Evolutionary conservation across 2,797 vertebrate species (phyloP), one percentile per base, ranked within the genome.

Genomic region (Melanogrammus aeglefinus): DNA sequence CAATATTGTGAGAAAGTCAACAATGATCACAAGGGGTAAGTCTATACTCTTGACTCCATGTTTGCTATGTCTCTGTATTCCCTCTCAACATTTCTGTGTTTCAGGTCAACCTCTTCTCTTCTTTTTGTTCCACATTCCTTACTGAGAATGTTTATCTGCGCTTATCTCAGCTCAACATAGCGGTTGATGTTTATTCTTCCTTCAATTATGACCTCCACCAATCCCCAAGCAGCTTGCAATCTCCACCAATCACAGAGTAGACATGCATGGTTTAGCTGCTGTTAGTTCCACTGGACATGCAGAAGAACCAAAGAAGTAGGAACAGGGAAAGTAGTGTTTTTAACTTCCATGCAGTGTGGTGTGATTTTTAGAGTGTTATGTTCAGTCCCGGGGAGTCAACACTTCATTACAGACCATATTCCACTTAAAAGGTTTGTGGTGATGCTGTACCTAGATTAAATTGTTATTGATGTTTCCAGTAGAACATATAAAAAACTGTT

Each of bases 31-130:
- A 31, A 33, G 4, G 31, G 27, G 27, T 71, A 27, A 29, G 69
- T 71, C 29, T 14, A 70, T 13, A 31, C 24, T 31, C 69, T 71
- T 31, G 69, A 71, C 69, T 71, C 66, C 27, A 12, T 71, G 69
- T 71, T 29, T 71, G 69, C 69, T 71, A 14, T 31, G 24, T 71
- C 69, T 71, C 29, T 31, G 9, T 70, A 70, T 31, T 70, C 27
- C 69, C 29, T 70, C 51, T 57, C 51, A 57, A 57, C 69, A 70
- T 70, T 70, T 70, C 38, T 79, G 77, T 41, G 51, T 70, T 83
- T 77, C 10, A 27, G n/a, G 14, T 21, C 47, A 57, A 57, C 51
- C 51, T n/a, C 51, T 57, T 57, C 51, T 57, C 51, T 47, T 14
- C 44, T 47, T 16, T 47, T 47, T 13, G 8, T 41, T 41, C 9